phyloP scores from a whole-genome alignment of 2,797 vertebrate species.

The Manis javanica region DNA sequence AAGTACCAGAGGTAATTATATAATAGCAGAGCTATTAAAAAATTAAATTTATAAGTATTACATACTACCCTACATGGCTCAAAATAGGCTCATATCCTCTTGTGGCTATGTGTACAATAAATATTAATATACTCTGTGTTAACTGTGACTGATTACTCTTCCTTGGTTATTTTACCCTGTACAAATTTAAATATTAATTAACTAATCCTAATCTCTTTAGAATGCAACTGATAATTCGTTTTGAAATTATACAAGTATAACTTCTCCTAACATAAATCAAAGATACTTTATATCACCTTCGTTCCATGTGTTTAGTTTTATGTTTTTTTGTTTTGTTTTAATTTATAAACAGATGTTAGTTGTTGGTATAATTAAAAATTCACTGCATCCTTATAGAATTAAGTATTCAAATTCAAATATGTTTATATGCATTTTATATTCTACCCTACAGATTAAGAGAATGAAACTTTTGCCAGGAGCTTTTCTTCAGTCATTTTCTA shows the following conservation, averaged over 20 bases:
- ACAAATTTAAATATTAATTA: slow-evolving; percentile 11
- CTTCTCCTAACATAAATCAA: not conserved
- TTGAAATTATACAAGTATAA: not conserved
- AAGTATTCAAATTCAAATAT: not conserved
- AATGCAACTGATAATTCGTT: not conserved
- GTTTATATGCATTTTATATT: not conserved
- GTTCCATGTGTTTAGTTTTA: not conserved
- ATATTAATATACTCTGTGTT: not conserved
- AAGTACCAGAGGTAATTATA: not conserved
- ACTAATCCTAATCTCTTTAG: not conserved
- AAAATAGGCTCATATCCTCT: not conserved
- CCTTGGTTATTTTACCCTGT: not conserved
- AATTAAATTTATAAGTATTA: not conserved
- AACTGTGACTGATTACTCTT: not conserved
- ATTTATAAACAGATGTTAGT: not conserved
- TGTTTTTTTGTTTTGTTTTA: not conserved
- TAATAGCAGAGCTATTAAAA: not conserved
- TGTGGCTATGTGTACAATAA: not conserved
- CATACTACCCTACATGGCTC: not conserved
- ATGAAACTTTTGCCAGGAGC: not conserved
- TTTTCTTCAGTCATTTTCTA: not conserved
- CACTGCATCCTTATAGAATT: not conserved
- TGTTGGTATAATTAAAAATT: not conserved
- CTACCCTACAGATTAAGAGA: not conserved
- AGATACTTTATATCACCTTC: not conserved